Percentiles rank a stretch among this genome's conserved stretches.
phyloP scores from a whole-genome alignment of 2,113 vertebrate genomes.

The Phyllostomus discolor region DNA sequence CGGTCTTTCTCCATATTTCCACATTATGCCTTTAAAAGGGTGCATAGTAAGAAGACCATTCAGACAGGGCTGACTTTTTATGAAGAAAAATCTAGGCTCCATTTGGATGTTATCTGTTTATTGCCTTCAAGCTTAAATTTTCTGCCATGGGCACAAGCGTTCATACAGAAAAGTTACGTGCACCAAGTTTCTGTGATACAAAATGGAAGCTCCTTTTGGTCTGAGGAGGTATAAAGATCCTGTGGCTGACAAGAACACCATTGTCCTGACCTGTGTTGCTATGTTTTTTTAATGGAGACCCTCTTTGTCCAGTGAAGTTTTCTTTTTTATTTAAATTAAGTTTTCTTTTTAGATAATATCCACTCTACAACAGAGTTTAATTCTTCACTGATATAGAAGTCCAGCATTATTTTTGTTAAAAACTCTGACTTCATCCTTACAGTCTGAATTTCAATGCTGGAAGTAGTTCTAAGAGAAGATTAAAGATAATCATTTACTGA shows the following conservation, averaged over 20 bases:
- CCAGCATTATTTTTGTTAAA: not conserved
- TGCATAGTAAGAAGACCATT: not conserved
- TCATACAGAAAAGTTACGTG: not conserved
- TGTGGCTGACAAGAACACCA: not conserved
- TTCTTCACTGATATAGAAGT: not conserved
- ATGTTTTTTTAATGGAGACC: not conserved
- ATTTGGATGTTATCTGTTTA: not conserved
- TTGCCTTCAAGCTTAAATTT: not conserved
- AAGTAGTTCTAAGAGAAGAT: not conserved
- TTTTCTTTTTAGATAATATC: conserved; percentile 18
- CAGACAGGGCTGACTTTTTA: not conserved
- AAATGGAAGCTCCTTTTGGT: not conserved
- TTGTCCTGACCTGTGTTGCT: not conserved
- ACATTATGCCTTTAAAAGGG: not conserved
- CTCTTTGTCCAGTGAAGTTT: not conserved
- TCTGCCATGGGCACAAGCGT: not conserved
- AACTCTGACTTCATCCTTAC: not conserved
- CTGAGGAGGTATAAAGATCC: not conserved
- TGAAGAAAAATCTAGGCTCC: not conserved
- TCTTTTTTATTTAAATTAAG: not conserved
- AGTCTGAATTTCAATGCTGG: not conserved
- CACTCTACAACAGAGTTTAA: not conserved
- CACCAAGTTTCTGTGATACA: not conserved
- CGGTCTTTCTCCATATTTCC: not conserved
- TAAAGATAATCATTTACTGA: not conserved